phyloP scores from a whole-genome alignment of 53 echinoderm and acorn worm genomes.

The Paracentrotus lividus region DNA sequence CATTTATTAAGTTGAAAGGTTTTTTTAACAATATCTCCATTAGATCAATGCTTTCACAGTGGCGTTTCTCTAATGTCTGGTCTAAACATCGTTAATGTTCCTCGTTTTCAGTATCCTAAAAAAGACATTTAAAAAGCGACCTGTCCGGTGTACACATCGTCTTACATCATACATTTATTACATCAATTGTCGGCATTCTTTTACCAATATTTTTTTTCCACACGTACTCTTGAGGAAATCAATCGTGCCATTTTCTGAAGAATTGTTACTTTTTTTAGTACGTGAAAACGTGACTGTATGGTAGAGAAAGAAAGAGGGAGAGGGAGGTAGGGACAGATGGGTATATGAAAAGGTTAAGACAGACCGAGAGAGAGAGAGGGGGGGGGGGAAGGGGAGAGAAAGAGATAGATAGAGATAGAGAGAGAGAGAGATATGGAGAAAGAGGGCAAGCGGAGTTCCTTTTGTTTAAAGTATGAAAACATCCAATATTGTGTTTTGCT shows the following conservation, averaged over 20 bases:
- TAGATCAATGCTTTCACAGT: neutral
- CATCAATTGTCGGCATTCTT: neutral
- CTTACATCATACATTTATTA: neutral
- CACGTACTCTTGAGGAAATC: neutral
- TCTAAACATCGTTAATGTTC: neutral
- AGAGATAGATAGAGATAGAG: neutral
- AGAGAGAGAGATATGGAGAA: neutral
- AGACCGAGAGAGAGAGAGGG: neutral
- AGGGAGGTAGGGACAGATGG: neutral
- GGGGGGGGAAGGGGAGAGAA: neutral
- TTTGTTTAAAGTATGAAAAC: neutral
- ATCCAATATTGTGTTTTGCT: neutral
- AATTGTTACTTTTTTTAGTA: neutral
- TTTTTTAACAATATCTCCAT: neutral
- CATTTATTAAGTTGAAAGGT: neutral
- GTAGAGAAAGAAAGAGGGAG: neutral
- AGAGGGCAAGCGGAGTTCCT: neutral
- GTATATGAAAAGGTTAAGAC: neutral
- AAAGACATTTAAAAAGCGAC: too few relatives aligned
- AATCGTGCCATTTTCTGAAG: neutral
- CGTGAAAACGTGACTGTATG: neutral
- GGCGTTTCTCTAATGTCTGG: neutral
- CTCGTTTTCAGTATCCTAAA: neutral
- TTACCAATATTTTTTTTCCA: conserved; percentile 1
- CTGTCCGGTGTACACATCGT: neutral